These are phyloP conservation scores for Melangyna quadrimaculata DNA, from an alignment of 2,888 invertebrate genomes.

Conservation along the genomic window DNA sequence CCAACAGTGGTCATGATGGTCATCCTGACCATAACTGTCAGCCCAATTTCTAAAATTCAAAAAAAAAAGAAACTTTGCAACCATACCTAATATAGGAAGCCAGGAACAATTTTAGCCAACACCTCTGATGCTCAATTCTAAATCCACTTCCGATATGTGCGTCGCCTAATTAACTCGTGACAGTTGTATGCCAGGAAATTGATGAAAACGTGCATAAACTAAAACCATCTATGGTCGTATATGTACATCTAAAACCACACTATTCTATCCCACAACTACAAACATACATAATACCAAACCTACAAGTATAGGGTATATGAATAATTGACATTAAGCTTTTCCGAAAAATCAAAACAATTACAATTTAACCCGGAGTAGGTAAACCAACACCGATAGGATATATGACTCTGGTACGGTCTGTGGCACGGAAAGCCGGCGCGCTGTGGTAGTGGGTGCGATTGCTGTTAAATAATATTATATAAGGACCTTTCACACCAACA, in stretches of 20 bases:
- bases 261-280: constrained; percentile 3
- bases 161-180: constrained; percentile 67
- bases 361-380: constrained; percentile 46
- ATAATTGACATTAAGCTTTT: constrained; percentile 63
- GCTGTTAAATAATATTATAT: background rate
- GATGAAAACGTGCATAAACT: constrained; percentile 66
- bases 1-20: constrained; percentile 39
- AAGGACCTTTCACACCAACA: constrained; percentile 25
- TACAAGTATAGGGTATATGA: background rate
- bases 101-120: constrained; percentile 42
- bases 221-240: constrained; percentile 14
- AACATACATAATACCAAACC: background rate
- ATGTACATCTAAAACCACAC: constrained; percentile 8
- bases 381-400: background rate
- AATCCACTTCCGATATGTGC: constrained; percentile 67
- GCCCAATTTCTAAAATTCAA: background rate
- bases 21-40: constrained; percentile 33
- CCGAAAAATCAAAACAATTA: constrained; percentile 68
- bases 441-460: too few relatives aligned
- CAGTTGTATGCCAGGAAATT: constrained; percentile 66
- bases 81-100: background rate
- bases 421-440: background rate
- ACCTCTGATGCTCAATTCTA: constrained; percentile 60
- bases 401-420: background rate
- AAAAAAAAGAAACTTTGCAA: constrained; percentile 21